Percentiles rank a stretch among this genome's conserved stretches.
These are phyloP conservation scores for Margarornis squamiger DNA, from an alignment of 2,797 vertebrate genomes.

Conservation along the genomic window DNA sequence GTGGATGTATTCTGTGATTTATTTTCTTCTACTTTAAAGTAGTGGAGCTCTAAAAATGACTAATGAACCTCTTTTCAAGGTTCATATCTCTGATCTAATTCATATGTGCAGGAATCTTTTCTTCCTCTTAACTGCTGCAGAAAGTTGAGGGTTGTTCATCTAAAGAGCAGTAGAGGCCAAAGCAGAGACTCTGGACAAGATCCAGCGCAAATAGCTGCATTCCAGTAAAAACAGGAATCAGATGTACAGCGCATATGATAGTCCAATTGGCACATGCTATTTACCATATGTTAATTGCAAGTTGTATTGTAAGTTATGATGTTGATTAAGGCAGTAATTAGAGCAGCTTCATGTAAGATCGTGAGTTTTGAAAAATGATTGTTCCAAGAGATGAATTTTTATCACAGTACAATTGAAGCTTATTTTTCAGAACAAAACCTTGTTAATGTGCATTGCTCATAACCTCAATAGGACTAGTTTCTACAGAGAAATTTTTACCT, in stretches of 20 bases:
- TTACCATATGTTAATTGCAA: constrained; percentile 55
- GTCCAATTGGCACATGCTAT: constrained; percentile 50
- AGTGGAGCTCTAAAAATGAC: constrained; percentile 53
- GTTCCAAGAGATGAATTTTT: background rate
- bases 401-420: background rate
- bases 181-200: constrained; percentile 47
- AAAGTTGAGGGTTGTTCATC: constrained; percentile 47
- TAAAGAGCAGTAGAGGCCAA: constrained; percentile 20
- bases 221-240: constrained; percentile 67
- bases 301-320: background rate
- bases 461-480: background rate
- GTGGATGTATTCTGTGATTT: background rate
- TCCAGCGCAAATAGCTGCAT: constrained; percentile 67
- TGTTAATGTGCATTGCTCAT: background rate
- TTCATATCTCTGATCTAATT: constrained; percentile 54
- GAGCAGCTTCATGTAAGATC: background rate
- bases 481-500: background rate
- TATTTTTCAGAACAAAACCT: background rate
- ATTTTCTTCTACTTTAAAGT: constrained; percentile 46
- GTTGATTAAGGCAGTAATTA: constrained; percentile 33
- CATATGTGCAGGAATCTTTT: constrained; percentile 36
- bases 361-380: background rate
- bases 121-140: constrained; percentile 20
- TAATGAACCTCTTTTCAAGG: constrained; percentile 51
- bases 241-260: constrained; percentile 44